These are phyloP conservation scores for Hypocryptadius cinnamomeus DNA, from an alignment of 2,113 vertebrate species.

Conservation along the genomic window DNA sequence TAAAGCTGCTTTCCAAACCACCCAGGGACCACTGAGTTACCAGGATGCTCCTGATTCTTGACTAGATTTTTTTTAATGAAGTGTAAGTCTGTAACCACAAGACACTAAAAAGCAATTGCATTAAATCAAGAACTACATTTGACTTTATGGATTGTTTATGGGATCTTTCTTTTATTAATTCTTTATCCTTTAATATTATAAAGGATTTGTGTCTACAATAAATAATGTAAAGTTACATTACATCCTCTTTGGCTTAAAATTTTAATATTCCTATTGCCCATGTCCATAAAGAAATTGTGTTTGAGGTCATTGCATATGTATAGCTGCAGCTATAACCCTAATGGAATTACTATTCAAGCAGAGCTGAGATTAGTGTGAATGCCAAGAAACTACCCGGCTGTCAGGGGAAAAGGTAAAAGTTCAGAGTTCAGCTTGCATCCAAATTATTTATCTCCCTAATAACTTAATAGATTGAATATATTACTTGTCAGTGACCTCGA, in stretches of 20 bases:
- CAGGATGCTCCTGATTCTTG: neutral
- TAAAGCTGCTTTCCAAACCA: neutral
- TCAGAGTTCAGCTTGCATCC: constrained; percentile 84
- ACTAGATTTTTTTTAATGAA: neutral
- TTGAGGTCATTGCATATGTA: constrained; percentile 65
- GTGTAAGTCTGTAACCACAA: neutral
- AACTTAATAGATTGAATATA: constrained; percentile 85
- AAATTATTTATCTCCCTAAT: constrained; percentile 96
- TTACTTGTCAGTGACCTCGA: constrained; percentile 82
- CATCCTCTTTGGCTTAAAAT: constrained; percentile 71
- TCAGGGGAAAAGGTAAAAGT: constrained; percentile 84
- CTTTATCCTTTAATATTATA: constrained; percentile 63
- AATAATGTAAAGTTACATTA: constrained; percentile 72
- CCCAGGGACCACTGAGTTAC: neutral
- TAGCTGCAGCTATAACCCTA: constrained; percentile 74
- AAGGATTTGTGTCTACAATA: constrained; percentile 66
- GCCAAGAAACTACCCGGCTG: constrained; percentile 72
- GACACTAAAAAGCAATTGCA: constrained; percentile 29
- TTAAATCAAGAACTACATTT: constrained; percentile 6
- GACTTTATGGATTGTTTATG: constrained; percentile 42
- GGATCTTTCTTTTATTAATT: constrained; percentile 58
- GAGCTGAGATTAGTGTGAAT: constrained; percentile 38
- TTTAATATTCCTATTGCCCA: constrained; percentile 69
- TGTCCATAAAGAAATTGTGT: constrained; percentile 74
- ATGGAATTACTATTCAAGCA: constrained; percentile 77